A percentile compares a stretch with the other conserved stretches of the same genome.
These are phyloP conservation scores for Psix sp. DNA, from an alignment of 1,140 invertebrate genomes.

Conservation along the genomic window DNA sequence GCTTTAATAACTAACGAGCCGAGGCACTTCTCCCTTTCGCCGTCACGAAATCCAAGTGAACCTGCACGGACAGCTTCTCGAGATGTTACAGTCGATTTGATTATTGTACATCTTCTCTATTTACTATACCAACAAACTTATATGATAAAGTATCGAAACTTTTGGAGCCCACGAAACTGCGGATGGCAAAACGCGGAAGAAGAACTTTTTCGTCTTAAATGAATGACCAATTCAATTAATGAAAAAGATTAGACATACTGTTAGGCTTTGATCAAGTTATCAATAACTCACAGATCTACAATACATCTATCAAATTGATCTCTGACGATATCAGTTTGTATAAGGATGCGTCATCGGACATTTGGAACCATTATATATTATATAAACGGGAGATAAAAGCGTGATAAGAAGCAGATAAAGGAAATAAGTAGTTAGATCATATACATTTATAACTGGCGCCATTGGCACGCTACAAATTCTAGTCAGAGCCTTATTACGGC, in stretches of 20 bases:
- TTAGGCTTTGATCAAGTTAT: too few relatives aligned
- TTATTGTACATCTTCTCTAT: too few relatives aligned
- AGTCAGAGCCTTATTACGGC: constrained; percentile 59
- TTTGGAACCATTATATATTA: constrained; percentile 23
- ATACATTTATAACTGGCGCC: constrained; percentile 44
- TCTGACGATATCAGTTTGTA: constrained; percentile 52
- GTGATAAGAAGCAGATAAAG: constrained; percentile 7
- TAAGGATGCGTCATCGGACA: constrained; percentile 31
- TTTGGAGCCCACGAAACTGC: constrained; percentile 3
- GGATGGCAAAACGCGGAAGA: too few relatives aligned
- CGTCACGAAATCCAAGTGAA: constrained; percentile 14
- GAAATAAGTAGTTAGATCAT: constrained; percentile 34
- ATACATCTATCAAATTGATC: constrained; percentile 27
- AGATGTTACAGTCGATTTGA: constrained; percentile 19
- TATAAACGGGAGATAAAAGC: constrained; percentile 2
- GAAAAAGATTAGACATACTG: too few relatives aligned
- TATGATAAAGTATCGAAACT: constrained; percentile 34
- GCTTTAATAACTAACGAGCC: constrained; percentile 8
- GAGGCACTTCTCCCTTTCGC: constrained; percentile 50
- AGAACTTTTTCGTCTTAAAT: too few relatives aligned
- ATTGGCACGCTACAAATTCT: constrained; percentile 58
- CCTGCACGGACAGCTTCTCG: constrained; percentile 11
- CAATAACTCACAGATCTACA: too few relatives aligned
- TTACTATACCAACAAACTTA: constrained; percentile 11
- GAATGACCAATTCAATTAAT: too few relatives aligned